A percentile compares a stretch with the other conserved stretches of the same genome.
These are phyloP conservation scores for Hydra vulgaris DNA, from an alignment of 30 jellyfish, hydroid and myxozoan species.

Conservation along the genomic window DNA sequence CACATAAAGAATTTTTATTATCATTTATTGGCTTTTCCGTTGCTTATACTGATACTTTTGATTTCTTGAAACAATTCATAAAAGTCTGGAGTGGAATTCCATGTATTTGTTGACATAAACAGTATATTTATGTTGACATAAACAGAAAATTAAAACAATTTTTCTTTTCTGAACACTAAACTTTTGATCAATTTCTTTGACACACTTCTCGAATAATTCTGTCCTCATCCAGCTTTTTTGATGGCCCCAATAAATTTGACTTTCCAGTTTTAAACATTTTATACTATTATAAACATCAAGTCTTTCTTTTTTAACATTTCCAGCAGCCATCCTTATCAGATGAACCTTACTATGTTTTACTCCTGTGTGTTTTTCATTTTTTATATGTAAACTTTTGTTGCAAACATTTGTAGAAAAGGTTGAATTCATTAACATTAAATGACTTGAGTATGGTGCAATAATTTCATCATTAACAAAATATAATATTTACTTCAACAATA, in stretches of 20 bases:
- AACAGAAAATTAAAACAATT: too few species aligned
- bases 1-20: background rate
- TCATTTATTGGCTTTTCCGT: background rate
- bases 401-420: too few species aligned
- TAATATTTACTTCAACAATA: too few species aligned
- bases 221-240: conserved; percentile 39
- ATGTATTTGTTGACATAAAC: background rate
- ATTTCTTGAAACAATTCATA: background rate
- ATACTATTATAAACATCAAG: too few species aligned
- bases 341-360: background rate
- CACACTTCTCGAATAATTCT: conserved; percentile 37
- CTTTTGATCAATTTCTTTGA: conserved; percentile 25
- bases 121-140: too few species aligned
- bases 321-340: conserved; percentile 5
- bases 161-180: too few species aligned
- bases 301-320: background rate
- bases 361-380: background rate
- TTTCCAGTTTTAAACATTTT: background rate
- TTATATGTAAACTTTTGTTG: too few species aligned
- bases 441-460: too few species aligned
- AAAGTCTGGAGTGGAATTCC: conserved; percentile 1
- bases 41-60: background rate
- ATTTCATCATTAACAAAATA: too few species aligned
- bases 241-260: conserved; percentile 13
- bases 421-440: too few species aligned